Evolutionary conservation across 2,888 invertebrate species (phyloP), one percentile per base, ranked within the genome.

Genomic region (Aporophyla nigra): DNA sequence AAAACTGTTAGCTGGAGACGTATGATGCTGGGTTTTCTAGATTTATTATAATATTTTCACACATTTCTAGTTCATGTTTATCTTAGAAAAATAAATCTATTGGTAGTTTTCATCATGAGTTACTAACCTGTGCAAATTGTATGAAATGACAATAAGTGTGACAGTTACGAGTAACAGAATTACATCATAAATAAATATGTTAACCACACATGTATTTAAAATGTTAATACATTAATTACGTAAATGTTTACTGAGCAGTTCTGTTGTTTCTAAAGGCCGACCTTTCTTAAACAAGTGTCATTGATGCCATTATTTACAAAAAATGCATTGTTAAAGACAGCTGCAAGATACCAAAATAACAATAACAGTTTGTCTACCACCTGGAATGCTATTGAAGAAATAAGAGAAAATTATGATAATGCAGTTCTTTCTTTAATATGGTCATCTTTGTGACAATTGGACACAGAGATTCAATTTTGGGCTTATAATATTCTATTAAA

Each of bases 101-200:
- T 51, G 51, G 51, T 19, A 51, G 19, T 51, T 12, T 51, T 19
- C 51, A 51, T 19, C 5, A 33, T 33, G 33, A 33, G 33, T 33
- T 33, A 33, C 5, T 9, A 16, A 27, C 24, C 4, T 49, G 21
- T 46, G 9, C 16, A 67, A 43, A 51, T 12, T 72, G 21, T 51
- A 43, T 43, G 7, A 19, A 5, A 63, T 33, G 33, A n/a, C 51
- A 78, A 43, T 5, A 43, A 51, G 2, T 40, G 14, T 56, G 10
- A 51, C 33, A n/a, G n/a, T 24, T n/a, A 51, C 24, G 6, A 65
- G 49, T 61, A 49, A 40, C 24, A 56, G 33, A 69, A 21, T 61
- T 66, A 66, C 12, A 53, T 66, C n/a, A 70, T 53, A 54, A 69
- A 74, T 56, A 58, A 75, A 74, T 67, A 75, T 82, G 67, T 58